Evolutionary conservation across 2,888 invertebrate genomes (phyloP).

Genomic region (Eristalis arbustorum): DNA sequence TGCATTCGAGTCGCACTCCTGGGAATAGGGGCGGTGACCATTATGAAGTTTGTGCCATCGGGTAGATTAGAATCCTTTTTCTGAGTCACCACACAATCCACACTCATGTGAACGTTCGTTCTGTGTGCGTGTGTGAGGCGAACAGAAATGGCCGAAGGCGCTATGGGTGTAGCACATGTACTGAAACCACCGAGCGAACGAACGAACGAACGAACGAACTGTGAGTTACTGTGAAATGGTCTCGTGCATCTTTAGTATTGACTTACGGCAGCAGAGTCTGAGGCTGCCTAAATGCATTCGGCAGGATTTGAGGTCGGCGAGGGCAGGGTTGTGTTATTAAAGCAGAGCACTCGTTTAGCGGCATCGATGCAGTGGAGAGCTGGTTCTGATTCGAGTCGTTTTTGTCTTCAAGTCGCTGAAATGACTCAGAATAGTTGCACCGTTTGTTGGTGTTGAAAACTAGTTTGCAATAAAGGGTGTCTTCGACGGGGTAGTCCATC

Average conservation of each 20-base stretch:
- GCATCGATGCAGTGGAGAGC: not conserved
- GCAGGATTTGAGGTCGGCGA: not conserved
- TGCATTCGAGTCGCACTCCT: slow-evolving; percentile 45
- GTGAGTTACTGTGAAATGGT: not conserved
- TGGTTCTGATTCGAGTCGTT: not conserved
- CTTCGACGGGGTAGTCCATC: no score
- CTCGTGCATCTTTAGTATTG: slow-evolving; percentile 10
- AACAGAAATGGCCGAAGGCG: slow-evolving; percentile 51
- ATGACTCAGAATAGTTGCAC: no score
- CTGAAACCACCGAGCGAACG: no score
- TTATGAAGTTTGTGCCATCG: slow-evolving; percentile 68
- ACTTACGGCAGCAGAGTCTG: slow-evolving; percentile 9
- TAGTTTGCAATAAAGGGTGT: no score
- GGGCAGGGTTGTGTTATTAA: not conserved
- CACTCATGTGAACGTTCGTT: not conserved
- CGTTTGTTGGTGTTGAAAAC: no score
- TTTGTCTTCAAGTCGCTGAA: no score
- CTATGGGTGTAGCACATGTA: slow-evolving; percentile 13
- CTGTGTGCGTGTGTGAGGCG: not conserved
- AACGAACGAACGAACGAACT: no score
- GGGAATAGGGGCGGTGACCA: slow-evolving; percentile 69
- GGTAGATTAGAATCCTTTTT: slow-evolving; percentile 70
- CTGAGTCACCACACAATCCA: slow-evolving; percentile 59
- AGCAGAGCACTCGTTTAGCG: not conserved
- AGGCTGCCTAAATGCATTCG: not conserved